Evolutionary conservation across 2,797 vertebrate species (phyloP), one percentile per base, ranked within the genome.

Genomic region (Phalloptychus januarius): DNA sequence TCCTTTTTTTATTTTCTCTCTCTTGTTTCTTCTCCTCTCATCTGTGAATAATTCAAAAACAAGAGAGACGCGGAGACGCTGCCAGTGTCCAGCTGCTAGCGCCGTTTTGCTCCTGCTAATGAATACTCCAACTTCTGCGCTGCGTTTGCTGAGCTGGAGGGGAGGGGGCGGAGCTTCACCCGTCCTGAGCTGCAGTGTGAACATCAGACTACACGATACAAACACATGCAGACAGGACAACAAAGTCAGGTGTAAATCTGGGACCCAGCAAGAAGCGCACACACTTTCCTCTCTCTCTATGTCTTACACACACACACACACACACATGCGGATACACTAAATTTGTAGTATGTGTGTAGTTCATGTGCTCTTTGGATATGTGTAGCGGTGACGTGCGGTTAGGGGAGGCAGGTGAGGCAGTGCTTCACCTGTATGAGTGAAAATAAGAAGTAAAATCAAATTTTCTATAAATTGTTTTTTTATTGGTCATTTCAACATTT

Each of bases 31-130:
- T 44, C 67, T 89, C 89, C 85, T 90, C 89, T 95, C 94, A 94
- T 95, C 93, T 95, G 95, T 95, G 95, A 96, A 95, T 94, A 94
- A 89, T 93, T 93, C 92, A 86, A 90, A 87, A 88, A 92, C 91
- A 83, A 70, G 91, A 92, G 81, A 88, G 88, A 86, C 20, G 77
- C 63, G 75, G 93, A 92, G 90, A 91, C 87, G 79, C 85, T 54
- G 82, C 87, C 76, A 72, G 90, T 85, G 89, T 88, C 89, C 92
- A 44, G 81, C 87, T 80, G 86, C 91, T 91, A 87, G 87, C 83
- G 91, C 86, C 88, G 85, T 88, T 90, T 86, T 75, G 89, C 87
- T 86, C 88, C 86, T 74, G 85, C 86, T 92, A 89, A 90, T 83
- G 83, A 91, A 89, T 90, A 81, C 84, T 90, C 86, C 79, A 71